phyloP scores from a whole-genome alignment of 2,888 invertebrate genomes.

The Aporophyla lueneburgensis region DNA sequence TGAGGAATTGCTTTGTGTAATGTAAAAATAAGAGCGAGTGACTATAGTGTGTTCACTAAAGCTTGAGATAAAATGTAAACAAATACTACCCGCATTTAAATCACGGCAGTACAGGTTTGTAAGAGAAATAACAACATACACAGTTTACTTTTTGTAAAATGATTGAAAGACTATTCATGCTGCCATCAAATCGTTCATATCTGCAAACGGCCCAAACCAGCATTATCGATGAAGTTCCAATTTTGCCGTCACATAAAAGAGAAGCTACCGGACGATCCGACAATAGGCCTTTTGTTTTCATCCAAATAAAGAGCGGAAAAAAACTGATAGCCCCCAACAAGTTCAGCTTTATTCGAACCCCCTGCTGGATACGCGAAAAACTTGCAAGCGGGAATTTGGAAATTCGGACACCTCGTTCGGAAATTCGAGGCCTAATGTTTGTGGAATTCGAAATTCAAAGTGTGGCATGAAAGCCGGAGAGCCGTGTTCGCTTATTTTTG shows the following conservation, averaged over 20 bases:
- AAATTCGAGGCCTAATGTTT: constrained; percentile 56
- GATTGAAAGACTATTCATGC: constrained; percentile 4
- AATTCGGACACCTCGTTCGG: constrained; percentile 50
- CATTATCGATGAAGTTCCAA: constrained; percentile 51
- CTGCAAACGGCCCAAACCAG: constrained; percentile 11
- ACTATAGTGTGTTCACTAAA: background rate
- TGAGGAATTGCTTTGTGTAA: constrained; percentile 3
- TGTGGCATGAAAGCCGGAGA: constrained; percentile 27
- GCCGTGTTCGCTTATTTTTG: constrained; percentile 47
- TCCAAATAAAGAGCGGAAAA: constrained; percentile 53
- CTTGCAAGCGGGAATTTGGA: constrained; percentile 43
- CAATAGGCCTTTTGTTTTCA: constrained; percentile 55
- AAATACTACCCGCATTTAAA: background rate
- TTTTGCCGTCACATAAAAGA: constrained; percentile 46
- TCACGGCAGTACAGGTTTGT: background rate
- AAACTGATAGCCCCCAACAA: constrained; percentile 42
- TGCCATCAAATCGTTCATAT: constrained; percentile 28
- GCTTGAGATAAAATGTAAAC: background rate
- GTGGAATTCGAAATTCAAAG: constrained; percentile 45
- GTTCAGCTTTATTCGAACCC: constrained; percentile 42
- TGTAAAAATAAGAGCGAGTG: background rate
- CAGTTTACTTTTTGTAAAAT: constrained; percentile 5
- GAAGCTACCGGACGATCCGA: constrained; percentile 23
- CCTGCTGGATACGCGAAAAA: constrained; percentile 44
- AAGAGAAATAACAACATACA: background rate